Percentiles rank a stretch among this genome's conserved stretches.
Conservation (phyloP, 1,140 invertebrate genomes). For the Bicyclus anynana region DNA sequence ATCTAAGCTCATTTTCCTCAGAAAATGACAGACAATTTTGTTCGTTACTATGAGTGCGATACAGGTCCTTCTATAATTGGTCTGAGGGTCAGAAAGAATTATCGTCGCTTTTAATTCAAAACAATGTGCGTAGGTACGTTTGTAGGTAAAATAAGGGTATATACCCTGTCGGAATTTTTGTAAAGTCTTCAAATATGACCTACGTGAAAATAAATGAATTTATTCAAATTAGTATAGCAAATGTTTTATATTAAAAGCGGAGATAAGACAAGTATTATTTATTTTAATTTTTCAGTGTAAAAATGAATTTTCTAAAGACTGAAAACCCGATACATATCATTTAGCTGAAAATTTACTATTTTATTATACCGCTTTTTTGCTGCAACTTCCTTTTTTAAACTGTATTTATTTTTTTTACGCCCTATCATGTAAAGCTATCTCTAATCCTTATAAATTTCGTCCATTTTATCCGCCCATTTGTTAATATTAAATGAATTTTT, state of each 20-base stretch:
- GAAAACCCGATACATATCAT: conserved; percentile 66
- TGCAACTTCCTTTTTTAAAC: conserved; percentile 10
- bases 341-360: conserved; percentile 38
- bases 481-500: conserved; percentile 15
- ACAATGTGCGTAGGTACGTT: background rate
- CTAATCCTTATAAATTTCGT: conserved; percentile 27
- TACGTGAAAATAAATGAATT: background rate
- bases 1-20: too few species aligned
- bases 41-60: too few species aligned
- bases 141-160: too few species aligned
- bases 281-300: conserved; percentile 8
- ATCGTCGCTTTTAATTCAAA: background rate
- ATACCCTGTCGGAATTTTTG: background rate
- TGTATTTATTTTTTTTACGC: conserved; percentile 3
- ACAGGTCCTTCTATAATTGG: too few species aligned
- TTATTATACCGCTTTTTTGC: conserved; percentile 20
- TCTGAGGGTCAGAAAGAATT: too few species aligned
- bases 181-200: background rate
- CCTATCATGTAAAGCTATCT: conserved; percentile 12
- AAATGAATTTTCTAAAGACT: conserved; percentile 58
- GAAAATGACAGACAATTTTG: too few species aligned
- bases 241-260: background rate
- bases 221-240: background rate
- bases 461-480: conserved; percentile 30
- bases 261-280: background rate